Percentiles rank a stretch among this genome's conserved stretches.
These are phyloP conservation scores for Crypturellus undulatus DNA, from an alignment of 2,113 vertebrate species.

Conservation along the genomic window DNA sequence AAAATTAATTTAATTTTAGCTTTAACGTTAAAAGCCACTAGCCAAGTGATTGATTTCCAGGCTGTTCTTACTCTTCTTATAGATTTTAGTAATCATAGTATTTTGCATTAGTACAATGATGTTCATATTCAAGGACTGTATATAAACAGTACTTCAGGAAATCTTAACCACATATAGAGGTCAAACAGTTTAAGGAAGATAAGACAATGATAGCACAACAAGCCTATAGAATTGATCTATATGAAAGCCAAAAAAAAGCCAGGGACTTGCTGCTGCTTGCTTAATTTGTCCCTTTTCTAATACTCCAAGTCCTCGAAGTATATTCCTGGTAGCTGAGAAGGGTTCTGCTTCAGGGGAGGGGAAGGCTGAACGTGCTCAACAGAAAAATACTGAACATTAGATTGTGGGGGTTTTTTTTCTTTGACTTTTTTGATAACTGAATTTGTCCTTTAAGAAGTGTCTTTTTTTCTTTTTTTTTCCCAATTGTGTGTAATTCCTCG, in stretches of 20 bases:
- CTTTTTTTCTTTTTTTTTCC: background rate
- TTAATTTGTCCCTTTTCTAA: background rate
- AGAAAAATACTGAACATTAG: background rate
- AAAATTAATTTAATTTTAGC: constrained; percentile 47
- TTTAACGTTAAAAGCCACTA: background rate
- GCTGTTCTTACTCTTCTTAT: background rate
- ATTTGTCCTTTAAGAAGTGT: background rate
- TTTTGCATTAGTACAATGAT: background rate
- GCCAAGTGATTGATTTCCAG: constrained; percentile 37
- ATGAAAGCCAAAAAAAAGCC: background rate
- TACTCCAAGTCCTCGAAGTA: background rate
- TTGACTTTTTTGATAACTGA: background rate
- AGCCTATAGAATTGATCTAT: background rate
- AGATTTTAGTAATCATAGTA: background rate
- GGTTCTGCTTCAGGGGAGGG: background rate
- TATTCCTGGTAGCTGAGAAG: background rate
- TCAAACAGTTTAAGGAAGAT: background rate
- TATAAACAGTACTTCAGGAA: background rate
- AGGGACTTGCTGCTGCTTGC: background rate
- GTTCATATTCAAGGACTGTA: background rate
- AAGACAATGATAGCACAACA: background rate
- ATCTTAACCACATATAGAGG: background rate
- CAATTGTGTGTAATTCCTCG: background rate
- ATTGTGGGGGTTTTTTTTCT: background rate
- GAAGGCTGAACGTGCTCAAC: background rate